Base-by-base conservation (phyloP, 2,797 vertebrate species). In the Anguilla pacifica region DNA sequence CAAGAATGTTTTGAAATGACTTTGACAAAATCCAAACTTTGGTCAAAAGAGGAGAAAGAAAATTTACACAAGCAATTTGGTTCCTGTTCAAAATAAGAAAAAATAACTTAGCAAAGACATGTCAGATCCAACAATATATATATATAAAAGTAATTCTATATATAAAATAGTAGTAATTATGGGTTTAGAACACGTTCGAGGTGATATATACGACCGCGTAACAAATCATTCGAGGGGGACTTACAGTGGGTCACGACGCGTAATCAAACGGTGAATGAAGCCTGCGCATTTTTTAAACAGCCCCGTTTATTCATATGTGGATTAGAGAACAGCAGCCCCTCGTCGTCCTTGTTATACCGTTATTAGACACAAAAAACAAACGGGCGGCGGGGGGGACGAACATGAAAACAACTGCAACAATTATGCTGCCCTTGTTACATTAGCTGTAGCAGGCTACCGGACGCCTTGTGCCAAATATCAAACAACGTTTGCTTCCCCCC, bases 231-330 rank as follows among this genome's bases (percentile, higher is more conserved):
- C 77, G 86, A 89, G 87, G 87, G 84, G 85, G 88, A 89, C 19
- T 81, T 46, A 10, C 77, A 81, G 17, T 6, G 77, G 77, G 43
- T 46, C 72, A 35, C 15, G 22, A 35, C 35, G 22, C 35, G 9
- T 22, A 77, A 57, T 43, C n/a, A 82, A 67, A 83, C 39, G 5
- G 49, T 43, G 11, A 46, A 31, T 53, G 43, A 46, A 55, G 83
- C 5, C 51, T 49, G 64, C 57, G 46, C n/a, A 87, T 46, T 15
- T 39, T 39, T n/a, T 17, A 79, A 17, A 64, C 55, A 61, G 74
- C 88, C 90, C 86, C 15, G 87, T 92, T 91, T 84, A 91, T 88
- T 88, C 86, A 87, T 70, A 86, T 83, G 72, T 90, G 87, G 90
- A 86, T 88, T 83, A 70, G 59, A 82, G 43, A 74, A 89, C 53